phyloP scores from a whole-genome alignment of 2,797 vertebrate species.

The Sparidentex hasta region DNA sequence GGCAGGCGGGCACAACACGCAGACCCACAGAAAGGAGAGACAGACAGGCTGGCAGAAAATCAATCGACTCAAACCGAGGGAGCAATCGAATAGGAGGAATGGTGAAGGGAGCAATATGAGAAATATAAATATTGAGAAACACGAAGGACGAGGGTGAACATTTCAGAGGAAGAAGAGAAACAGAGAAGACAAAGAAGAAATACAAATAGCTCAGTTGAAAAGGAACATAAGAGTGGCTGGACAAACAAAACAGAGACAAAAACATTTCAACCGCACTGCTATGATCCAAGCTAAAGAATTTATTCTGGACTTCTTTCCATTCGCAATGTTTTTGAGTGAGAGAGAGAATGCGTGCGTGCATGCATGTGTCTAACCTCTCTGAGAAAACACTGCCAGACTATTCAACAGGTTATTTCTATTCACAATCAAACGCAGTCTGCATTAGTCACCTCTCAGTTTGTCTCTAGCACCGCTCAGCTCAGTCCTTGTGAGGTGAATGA shows the following conservation, averaged over 20 bases:
- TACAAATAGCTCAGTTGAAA: conserved; percentile 14
- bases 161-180: conserved; percentile 4
- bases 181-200: conserved; percentile 6
- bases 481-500: conserved; percentile 35
- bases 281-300: background rate
- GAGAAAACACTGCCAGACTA: conserved; percentile 28
- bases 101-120: background rate
- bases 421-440: conserved; percentile 15
- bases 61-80: conserved; percentile 42
- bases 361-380: conserved; percentile 6
- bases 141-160: background rate
- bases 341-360: background rate
- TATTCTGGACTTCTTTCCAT: conserved; percentile 19
- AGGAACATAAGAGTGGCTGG: background rate
- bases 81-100: conserved; percentile 32
- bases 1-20: conserved; percentile 1
- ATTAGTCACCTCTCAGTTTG: conserved; percentile 51
- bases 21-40: conserved; percentile 26
- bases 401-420: conserved; percentile 53
- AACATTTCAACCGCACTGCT: background rate
- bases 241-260: conserved; percentile 6
- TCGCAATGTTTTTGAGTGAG: background rate
- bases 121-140: conserved; percentile 51
- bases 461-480: conserved; percentile 40
- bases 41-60: conserved; percentile 62